phyloP scores from a whole-genome alignment of 35 echinoderm and acorn worm genomes.

The Heliocidaris erythrogramma region DNA sequence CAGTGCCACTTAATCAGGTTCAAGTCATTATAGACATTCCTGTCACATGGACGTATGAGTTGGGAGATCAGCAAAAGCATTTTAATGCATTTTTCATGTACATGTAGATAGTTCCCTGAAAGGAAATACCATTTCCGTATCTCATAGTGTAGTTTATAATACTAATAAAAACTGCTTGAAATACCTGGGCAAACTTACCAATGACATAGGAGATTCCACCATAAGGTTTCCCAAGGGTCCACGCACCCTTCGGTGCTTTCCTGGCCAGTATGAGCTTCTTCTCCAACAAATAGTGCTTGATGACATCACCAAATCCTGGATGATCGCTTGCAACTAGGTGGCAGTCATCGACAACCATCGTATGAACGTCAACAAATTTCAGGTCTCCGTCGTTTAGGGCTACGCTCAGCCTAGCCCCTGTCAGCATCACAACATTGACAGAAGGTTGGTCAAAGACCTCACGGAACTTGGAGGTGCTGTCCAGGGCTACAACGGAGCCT shows the following conservation, averaged over 20 bases:
- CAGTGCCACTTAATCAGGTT: too few species aligned
- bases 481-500: neutral
- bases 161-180: neutral
- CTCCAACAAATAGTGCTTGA: conserved; percentile 24
- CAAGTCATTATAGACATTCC: too few species aligned
- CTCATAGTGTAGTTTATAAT: too few species aligned
- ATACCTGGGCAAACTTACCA: conserved; percentile 1
- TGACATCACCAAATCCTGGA: conserved; percentile 9
- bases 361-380: neutral
- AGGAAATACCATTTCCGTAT: too few species aligned
- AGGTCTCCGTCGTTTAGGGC: neutral
- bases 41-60: too few species aligned
- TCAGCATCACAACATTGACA: neutral
- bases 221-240: conserved; percentile 34
- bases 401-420: neutral
- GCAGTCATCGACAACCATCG: conserved; percentile 22
- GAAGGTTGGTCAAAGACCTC: conserved; percentile 34
- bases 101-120: too few species aligned
- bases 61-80: too few species aligned
- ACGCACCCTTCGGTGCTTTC: conserved; percentile 24
- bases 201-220: conserved; percentile 19
- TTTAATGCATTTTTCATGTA: too few species aligned
- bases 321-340: neutral
- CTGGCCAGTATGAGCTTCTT: conserved; percentile 21
- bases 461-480: neutral